Base-by-base conservation (phyloP, 1,140 invertebrate species). In the Zaprionus gabonicus region DNA sequence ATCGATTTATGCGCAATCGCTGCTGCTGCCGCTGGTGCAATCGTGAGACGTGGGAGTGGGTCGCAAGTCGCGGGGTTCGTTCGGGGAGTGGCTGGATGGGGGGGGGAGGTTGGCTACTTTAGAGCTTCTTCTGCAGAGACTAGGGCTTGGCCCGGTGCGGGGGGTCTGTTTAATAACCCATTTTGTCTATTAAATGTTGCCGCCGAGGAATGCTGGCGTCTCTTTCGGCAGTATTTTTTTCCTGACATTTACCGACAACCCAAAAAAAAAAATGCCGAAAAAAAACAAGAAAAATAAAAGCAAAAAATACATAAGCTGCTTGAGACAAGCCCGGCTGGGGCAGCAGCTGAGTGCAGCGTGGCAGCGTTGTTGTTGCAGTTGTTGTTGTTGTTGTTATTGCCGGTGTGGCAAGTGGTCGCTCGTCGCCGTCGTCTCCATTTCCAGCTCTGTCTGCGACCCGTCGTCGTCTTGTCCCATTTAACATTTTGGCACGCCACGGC, bases 401-500 rank as follows among this genome's bases (percentile, higher is more conserved):
- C 56, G 81, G 72, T 83, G 81, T 79, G 76, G 81, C 80, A 78
- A 81, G 78, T 80, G 59, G 79, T 65, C 53, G 75, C 27, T n/a
- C 20, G 13, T 41, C 51, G 20, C 17, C 51, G 31, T 55, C n/a
- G 15, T 60, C 28, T 27, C 36, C 53, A 62, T 49, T 28, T 56
- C 13, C 66, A 66, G 23, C 41, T 66, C 46, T 67, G 58, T 25
- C 64, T 59, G 55, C 41, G 36, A 56, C 49, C 51, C 44, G 36
- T 73, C 46, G 46, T 60, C 64, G 76, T 80, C 56, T 76, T 83
- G 81, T 77, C 81, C 81, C 81, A 80, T 83, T 83, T 83, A 83
- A 83, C 73, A 82, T 78, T 82, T 82, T 78, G 80, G 71, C 75
- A 82, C 76, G 67, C 60, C 70, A 71, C 70, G 9, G 17, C 46